Evolutionary conservation across 2,797 vertebrate species (phyloP), one percentile per base, ranked within the genome.

Genomic region (Hapalemur alaotrensis): DNA sequence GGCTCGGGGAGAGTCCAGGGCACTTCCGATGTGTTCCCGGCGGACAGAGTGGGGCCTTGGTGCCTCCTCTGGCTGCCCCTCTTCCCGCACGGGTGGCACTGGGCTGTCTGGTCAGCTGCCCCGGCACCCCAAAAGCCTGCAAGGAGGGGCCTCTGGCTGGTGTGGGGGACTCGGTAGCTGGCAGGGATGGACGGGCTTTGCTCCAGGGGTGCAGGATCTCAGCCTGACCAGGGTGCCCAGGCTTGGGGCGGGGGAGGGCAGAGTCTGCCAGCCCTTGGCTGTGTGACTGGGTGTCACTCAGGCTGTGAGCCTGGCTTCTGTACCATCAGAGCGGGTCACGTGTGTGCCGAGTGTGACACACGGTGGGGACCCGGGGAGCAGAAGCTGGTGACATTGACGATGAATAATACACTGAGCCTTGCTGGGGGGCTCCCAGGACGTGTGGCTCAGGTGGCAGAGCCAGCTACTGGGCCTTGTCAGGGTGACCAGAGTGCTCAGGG

Each of bases 291-390:
- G 28, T 3, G 1, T 25, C 9, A 5, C n/a, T 22, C 25, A 7
- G 11, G 14, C 70, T 17, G 9, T 20, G 46, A 7, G 18, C 32
- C 61, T 5, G 32, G 48, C 9, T 32, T 61, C 25, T 3, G 3
- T 2, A 0, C n/a, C 35, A 4, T 67, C 8, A 5, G 2, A 2
- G 15, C 4, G 9, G 30, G 17, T 20, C 75, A 7, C 17, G 14
- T 46, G 38, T 23, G 9, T 28, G 18, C 7, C 1, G 1, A 1
- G 1, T 5, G 4, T 8, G 50, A 17, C 11, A 1, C 0, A 7
- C 0, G 13, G 14, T 0, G 25, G 38, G 50, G 50, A 11, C 54
- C 54, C 10, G 0, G n/a, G 0, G 0, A 2, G 6, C 1, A 1
- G 63, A 59, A 48, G 41, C 8, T 50, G 2, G 23, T 20, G 2